These are phyloP conservation scores for Danio kyathit DNA, from an alignment of 2,797 vertebrate genomes.

Conservation along the genomic window DNA sequence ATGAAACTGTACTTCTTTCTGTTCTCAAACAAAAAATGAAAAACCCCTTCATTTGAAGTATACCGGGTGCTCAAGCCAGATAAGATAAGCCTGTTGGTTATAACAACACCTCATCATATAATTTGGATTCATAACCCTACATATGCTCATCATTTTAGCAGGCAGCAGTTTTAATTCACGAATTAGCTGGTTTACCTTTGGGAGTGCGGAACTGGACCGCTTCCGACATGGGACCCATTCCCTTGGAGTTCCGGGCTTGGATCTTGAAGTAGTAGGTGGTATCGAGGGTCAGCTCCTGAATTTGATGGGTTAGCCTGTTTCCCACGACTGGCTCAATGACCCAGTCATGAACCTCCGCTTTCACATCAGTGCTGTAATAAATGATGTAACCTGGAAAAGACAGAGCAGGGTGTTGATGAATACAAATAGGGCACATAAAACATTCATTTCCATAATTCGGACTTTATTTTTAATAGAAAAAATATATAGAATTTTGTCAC, in stretches of 20 bases:
- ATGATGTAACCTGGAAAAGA: constrained; percentile 92
- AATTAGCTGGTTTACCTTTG: constrained; percentile 83
- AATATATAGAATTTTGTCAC: constrained; percentile 76
- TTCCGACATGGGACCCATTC: constrained; percentile 98
- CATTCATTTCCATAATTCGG: background rate
- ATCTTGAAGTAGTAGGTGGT: constrained; percentile 99
- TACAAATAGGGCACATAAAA: background rate
- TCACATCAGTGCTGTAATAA: constrained; percentile 97
- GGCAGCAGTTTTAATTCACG: background rate
- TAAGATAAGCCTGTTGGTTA: background rate
- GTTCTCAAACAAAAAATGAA: too few relatives aligned
- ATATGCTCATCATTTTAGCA: constrained; percentile 15
- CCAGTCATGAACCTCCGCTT: constrained; percentile 97
- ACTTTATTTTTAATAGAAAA: background rate
- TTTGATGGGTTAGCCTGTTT: constrained; percentile 96
- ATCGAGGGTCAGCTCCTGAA: constrained; percentile 96
- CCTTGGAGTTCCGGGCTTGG: constrained; percentile 97
- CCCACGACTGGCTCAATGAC: constrained; percentile 97
- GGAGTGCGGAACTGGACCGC: constrained; percentile 96
- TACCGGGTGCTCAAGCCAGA: background rate
- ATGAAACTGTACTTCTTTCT: too few relatives aligned
- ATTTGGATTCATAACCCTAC: background rate
- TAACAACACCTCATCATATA: background rate
- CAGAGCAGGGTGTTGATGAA: too few relatives aligned
- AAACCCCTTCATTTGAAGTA: too few relatives aligned